Evolutionary conservation across 2,113 vertebrate genomes (phyloP).

Genomic region (Nannobrachium achirus): DNA sequence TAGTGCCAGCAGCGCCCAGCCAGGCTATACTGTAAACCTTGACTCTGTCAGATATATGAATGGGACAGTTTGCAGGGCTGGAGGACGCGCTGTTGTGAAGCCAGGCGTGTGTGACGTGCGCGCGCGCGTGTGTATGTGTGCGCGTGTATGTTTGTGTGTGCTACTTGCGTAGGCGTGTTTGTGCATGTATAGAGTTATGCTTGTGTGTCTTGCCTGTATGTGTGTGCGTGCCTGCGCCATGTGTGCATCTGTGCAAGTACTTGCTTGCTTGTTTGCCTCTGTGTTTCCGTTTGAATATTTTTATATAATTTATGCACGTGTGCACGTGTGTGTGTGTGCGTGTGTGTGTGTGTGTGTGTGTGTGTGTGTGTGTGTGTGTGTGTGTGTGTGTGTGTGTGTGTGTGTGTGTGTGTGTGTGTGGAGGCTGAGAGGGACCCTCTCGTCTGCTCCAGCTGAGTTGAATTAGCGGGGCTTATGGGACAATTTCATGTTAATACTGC

Average conservation of each 20-base stretch:
- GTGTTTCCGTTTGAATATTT: too few relatives aligned
- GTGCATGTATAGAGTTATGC: neutral
- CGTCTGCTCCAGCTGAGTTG: constrained; percentile 46
- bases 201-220: constrained; percentile 4
- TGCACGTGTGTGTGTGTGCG: too few relatives aligned
- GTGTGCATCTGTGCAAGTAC: too few relatives aligned
- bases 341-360: too few relatives aligned
- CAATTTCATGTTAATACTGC: constrained; percentile 73
- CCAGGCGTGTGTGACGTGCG: too few relatives aligned
- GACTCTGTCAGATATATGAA: constrained; percentile 67
- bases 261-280: too few relatives aligned
- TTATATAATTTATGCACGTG: too few relatives aligned
- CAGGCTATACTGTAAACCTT: constrained; percentile 44
- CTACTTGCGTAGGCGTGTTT: too few relatives aligned
- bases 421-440: constrained; percentile 19
- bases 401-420: neutral
- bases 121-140: too few relatives aligned
- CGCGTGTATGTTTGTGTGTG: neutral
- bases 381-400: constrained; percentile 15
- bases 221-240: constrained; percentile 3
- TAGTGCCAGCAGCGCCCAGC: constrained; percentile 46
- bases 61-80: constrained; percentile 26
- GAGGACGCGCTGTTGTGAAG: too few relatives aligned
- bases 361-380: constrained; percentile 10
- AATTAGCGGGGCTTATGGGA: constrained; percentile 72